Percentiles rank a stretch among this genome's conserved stretches.
phyloP scores from a whole-genome alignment of 2,797 vertebrate genomes.

The Pseudomugil tenellus region DNA sequence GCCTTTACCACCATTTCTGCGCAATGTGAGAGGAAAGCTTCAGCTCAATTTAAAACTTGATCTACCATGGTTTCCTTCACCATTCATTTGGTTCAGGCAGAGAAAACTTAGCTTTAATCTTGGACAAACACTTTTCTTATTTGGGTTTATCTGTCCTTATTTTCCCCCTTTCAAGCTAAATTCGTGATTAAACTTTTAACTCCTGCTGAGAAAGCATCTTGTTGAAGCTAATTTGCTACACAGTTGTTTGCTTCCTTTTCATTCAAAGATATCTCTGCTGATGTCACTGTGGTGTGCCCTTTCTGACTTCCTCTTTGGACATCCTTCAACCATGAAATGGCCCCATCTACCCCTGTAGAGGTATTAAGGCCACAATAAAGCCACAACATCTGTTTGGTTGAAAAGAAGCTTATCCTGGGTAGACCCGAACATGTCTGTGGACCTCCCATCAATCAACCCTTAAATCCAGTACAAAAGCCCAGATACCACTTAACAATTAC shows the following conservation, averaged over 20 bases:
- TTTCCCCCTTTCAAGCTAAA: conserved; percentile 14
- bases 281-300: conserved; percentile 59
- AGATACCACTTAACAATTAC: conserved; percentile 53
- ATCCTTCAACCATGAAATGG: conserved; percentile 71
- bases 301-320: conserved; percentile 72
- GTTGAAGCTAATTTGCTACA: conserved; percentile 75
- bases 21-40: background rate
- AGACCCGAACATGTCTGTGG: conserved; percentile 68
- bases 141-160: conserved; percentile 10
- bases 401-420: conserved; percentile 56
- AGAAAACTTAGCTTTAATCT: background rate
- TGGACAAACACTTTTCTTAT: background rate
- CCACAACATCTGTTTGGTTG: conserved; percentile 70
- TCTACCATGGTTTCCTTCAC: background rate
- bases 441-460: conserved; percentile 61
- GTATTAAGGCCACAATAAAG: conserved; percentile 62
- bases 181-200: conserved; percentile 8
- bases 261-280: conserved; percentile 62
- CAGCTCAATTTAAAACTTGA: background rate
- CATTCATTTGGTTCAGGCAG: background rate
- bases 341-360: conserved; percentile 62
- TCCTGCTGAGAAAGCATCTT: conserved; percentile 55
- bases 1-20: background rate
- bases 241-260: conserved; percentile 49
- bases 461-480: conserved; percentile 64